Evolutionary conservation across 2,888 invertebrate genomes (phyloP).

Genomic region (Herminia tarsipennalis): DNA sequence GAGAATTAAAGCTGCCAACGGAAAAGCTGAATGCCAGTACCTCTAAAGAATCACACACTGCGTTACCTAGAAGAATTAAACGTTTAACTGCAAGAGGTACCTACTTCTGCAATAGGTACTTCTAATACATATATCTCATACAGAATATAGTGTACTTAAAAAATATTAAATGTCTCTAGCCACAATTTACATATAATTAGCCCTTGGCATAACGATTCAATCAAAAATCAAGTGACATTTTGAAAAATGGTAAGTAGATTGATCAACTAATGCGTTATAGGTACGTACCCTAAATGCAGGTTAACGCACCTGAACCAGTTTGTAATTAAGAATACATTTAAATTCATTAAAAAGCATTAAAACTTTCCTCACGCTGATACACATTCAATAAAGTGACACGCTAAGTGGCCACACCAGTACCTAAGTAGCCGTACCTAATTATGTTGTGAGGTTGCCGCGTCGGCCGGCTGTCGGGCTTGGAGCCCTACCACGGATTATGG

Average conservation of each 20-base stretch:
- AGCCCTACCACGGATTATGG: conserved; percentile 1
- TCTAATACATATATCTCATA: too few species aligned
- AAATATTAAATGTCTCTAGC: not conserved
- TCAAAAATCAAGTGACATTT: conserved; percentile 14
- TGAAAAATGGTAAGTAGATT: conserved; percentile 34
- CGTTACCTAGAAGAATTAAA: too few species aligned
- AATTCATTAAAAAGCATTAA: conserved; percentile 81
- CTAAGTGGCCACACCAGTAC: conserved; percentile 63
- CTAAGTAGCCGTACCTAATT: conserved; percentile 48
- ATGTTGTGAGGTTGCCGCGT: conserved; percentile 25
- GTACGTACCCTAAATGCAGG: conserved; percentile 60
- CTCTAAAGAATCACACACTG: too few species aligned
- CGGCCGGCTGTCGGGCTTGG: conserved; percentile 2
- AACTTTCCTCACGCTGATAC: conserved; percentile 70
- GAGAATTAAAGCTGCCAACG: too few species aligned
- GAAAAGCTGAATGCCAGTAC: too few species aligned
- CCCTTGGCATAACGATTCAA: conserved; percentile 1
- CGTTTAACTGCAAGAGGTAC: too few species aligned
- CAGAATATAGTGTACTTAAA: too few species aligned
- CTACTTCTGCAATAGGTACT: too few species aligned
- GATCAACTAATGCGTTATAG: conserved; percentile 32
- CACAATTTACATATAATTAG: not conserved
- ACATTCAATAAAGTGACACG: conserved; percentile 58
- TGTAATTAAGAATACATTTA: conserved; percentile 82
- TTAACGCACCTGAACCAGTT: conserved; percentile 79